These are phyloP conservation scores for Phasia obesa DNA, from an alignment of 2,888 invertebrate genomes.

Conservation along the genomic window DNA sequence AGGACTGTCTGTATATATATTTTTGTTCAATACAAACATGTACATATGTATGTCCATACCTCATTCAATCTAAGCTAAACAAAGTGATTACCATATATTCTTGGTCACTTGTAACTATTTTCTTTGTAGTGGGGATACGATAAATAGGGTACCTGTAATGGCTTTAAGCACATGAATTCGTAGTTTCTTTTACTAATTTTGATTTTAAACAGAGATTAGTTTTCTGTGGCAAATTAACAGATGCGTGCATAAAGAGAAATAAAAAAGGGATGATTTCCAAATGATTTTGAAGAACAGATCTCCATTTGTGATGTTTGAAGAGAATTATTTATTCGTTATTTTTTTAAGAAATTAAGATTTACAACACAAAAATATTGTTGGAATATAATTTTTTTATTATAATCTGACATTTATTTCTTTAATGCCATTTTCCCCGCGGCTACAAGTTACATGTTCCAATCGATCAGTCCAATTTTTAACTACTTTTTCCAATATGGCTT, in stretches of 20 bases:
- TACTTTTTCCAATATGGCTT: too few relatives aligned
- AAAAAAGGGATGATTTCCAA: not conserved
- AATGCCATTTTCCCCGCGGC: too few relatives aligned
- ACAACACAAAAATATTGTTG: too few relatives aligned
- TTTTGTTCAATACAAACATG: slow-evolving; percentile 13
- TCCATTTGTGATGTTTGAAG: too few relatives aligned
- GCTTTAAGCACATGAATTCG: slow-evolving; percentile 64
- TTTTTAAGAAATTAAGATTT: too few relatives aligned
- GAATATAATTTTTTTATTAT: too few relatives aligned
- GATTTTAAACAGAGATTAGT: slow-evolving; percentile 42
- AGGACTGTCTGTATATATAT: not conserved
- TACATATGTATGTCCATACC: slow-evolving; percentile 10
- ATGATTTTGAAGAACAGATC: too few relatives aligned
- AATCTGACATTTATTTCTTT: too few relatives aligned
- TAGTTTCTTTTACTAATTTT: slow-evolving; percentile 16
- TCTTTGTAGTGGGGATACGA: not conserved
- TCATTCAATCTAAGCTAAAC: slow-evolving; percentile 2
- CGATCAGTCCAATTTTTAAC: too few relatives aligned
- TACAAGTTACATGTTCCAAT: too few relatives aligned
- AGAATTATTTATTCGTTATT: too few relatives aligned
- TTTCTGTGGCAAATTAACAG: slow-evolving; percentile 17
- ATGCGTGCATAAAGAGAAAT: not conserved
- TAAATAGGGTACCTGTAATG: slow-evolving; percentile 7
- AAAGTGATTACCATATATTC: slow-evolving; percentile 34
- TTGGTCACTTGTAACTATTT: slow-evolving; percentile 6